Evolutionary conservation across 1,140 invertebrate species (phyloP), one percentile per base, ranked within the genome.

Genomic region (Diachasma alloeum): DNA sequence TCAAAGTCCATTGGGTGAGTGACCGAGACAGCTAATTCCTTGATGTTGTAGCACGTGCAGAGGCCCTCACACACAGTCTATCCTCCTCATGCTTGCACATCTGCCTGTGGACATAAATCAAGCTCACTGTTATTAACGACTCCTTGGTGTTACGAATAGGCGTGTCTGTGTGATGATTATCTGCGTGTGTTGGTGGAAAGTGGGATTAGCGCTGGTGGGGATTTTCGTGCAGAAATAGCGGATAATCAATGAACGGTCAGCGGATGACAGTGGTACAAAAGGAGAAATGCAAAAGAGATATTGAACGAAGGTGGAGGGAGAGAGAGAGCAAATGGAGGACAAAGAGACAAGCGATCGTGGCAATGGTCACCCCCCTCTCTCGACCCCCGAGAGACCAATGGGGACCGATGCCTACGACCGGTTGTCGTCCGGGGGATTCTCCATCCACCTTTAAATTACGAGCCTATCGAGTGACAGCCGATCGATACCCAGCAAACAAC

Each of bases 41-140:
- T 68, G 11, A 73, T 46, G 13, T 13, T 72, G 6, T 24, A 46
- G 63, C 78, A 76, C 74, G 74, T 79, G 63, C 22, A 78, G 36
- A 42, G 67, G 46, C 75, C n/a, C 71, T 66, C 11, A 36, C 39
- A 53, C 31, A 74, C 31, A 42, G 4, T 10, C 39, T 42, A 42
- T 42, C 31, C 31, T 42, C 39, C 39, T 53, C 39, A 13, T 11
- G n/a, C 13, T 53, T 11, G 56, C 67, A 72, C 78, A 79, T 81
- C 80, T 81, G 75, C 70, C 78, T 81, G 79, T 63, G 48, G 78
- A 79, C 76, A 81, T 81, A 81, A 81, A 81, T 81, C 78, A 79
- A 15, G 19, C 22, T 73, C 13, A 31, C 36, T 73, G 76, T 78
- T 81, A 81, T 79, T 76, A 81, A 81, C 56, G 78, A 70, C 73